Evolutionary conservation across 2,113 vertebrate species (phyloP).

Genomic region (Motacilla alba): DNA sequence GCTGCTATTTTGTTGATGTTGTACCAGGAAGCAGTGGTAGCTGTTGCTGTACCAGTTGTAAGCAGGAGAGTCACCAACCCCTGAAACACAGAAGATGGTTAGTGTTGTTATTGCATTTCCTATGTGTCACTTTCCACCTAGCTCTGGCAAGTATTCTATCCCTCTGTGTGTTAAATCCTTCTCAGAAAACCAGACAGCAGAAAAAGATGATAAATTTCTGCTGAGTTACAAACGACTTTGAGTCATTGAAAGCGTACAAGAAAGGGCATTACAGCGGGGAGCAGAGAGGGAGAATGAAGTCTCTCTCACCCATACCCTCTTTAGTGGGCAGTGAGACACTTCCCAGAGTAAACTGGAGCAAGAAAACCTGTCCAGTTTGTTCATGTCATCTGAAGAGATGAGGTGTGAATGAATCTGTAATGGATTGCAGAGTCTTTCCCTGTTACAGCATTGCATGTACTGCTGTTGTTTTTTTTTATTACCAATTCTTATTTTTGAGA

Average conservation of each 20-base stretch:
- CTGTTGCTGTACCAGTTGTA: slow-evolving; percentile 37
- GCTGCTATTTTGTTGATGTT: slow-evolving; percentile 70
- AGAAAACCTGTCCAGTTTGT: background rate
- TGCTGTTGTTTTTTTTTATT: background rate
- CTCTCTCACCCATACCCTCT: background rate
- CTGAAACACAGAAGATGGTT: slow-evolving; percentile 57
- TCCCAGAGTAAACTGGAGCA: background rate
- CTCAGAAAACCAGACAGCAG: background rate
- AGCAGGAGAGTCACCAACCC: slow-evolving; percentile 70
- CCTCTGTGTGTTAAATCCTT: background rate
- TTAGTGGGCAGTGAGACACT: background rate
- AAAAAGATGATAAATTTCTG: background rate
- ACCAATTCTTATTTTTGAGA: background rate
- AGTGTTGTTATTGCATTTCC: background rate
- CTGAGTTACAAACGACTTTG: background rate
- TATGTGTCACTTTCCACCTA: background rate
- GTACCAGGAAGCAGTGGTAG: slow-evolving; percentile 71
- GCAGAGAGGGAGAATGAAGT: background rate
- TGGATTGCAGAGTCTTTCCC: background rate
- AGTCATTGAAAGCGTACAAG: background rate
- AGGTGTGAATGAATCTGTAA: background rate
- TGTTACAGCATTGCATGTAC: background rate
- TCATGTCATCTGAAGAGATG: background rate
- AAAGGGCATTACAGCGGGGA: background rate
- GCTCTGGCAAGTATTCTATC: background rate